Base-by-base conservation (phyloP, 1,140 invertebrate species). In the Mya arenaria region DNA sequence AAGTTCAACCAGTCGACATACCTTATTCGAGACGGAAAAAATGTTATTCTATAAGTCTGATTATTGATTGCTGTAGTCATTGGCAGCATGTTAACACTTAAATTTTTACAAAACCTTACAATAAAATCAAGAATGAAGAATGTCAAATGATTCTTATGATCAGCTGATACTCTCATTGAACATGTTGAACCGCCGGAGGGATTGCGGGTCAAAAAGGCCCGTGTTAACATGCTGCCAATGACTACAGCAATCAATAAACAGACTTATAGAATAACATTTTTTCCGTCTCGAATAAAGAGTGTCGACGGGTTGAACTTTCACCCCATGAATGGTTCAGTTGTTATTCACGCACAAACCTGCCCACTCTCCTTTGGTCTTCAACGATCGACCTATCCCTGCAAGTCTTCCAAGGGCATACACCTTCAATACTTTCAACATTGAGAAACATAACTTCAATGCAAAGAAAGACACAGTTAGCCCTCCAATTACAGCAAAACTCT, bases 351-450 rank as follows among this genome's bases (percentile, higher is more conserved):
- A 65, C 74, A 72, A 83, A 90, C 89, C 89, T 82, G 88, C 89
- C 89, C 89, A 90, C 48, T 83, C 66, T 55, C 89, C 89, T 17
- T 78, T 82, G 56, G 84, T 86, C 56, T 80, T 86, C 0, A 90
- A 77, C 74, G 88, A 72, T 48, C 73, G 75, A 17, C 85, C 73
- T 17, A 88, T 56, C 34, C 82, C 85, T 36, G 84, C 62, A 36
- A 36, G 65, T 73, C 30, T 74, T 23, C 79, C 69, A 4, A 80
- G 30, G 10, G 84, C 19, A 62, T 65, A 69, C 4, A 71, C 39
- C 34, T 84, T 68, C 25, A 84, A 55, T 1, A 58, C 75, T 37
- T 80, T 84, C 6, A 84, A 36, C 23, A 86, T 36, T 15, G 81
- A 65, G 10, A 80, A 71, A 8, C 75, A 72, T 19, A 86, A 25